A percentile compares a stretch with the other conserved stretches of the same genome.
Conservation (phyloP, 2,113 vertebrate genomes). For the Pseudopodoces humilis region DNA sequence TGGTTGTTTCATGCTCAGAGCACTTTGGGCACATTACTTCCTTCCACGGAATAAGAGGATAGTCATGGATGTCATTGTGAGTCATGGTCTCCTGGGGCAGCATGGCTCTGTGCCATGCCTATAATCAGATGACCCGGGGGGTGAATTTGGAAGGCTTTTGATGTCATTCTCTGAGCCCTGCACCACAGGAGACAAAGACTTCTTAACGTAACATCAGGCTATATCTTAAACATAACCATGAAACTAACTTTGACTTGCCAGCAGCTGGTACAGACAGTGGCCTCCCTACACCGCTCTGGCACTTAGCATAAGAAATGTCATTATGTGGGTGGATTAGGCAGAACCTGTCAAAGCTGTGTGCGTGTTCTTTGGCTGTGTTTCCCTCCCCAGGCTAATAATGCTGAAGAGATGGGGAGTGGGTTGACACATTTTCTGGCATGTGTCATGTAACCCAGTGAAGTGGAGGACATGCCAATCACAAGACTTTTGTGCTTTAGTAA, state of each 20-base stretch:
- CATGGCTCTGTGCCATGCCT: not conserved
- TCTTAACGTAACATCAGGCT: conserved; percentile 34
- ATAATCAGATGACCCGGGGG: not conserved
- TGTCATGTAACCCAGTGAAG: conserved; percentile 46
- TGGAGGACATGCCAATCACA: conserved; percentile 46
- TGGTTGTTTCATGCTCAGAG: conserved; percentile 6
- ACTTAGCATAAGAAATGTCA: conserved; percentile 66
- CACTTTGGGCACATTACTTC: conserved; percentile 42
- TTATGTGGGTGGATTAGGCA: conserved; percentile 63
- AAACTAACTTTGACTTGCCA: conserved; percentile 63
- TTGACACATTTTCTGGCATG: conserved; percentile 58
- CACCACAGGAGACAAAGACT: conserved; percentile 41
- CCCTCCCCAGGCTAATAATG: conserved; percentile 48
- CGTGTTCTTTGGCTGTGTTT: conserved; percentile 41
- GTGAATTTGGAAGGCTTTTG: conserved; percentile 55
- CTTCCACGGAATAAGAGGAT: conserved; percentile 13
- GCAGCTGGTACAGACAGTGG: conserved; percentile 55
- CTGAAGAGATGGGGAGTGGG: conserved; percentile 36
- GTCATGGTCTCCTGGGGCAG: not conserved
- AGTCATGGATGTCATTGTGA: conserved; percentile 16
- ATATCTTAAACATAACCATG: conserved; percentile 50
- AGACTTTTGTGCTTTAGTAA: conserved; percentile 50
- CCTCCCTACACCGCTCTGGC: conserved; percentile 42
- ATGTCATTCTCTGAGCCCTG: conserved; percentile 9
- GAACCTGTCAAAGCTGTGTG: conserved; percentile 65